These are phyloP conservation scores for Melanerpes aurifrons DNA, from an alignment of 2,113 vertebrate genomes.

Conservation along the genomic window DNA sequence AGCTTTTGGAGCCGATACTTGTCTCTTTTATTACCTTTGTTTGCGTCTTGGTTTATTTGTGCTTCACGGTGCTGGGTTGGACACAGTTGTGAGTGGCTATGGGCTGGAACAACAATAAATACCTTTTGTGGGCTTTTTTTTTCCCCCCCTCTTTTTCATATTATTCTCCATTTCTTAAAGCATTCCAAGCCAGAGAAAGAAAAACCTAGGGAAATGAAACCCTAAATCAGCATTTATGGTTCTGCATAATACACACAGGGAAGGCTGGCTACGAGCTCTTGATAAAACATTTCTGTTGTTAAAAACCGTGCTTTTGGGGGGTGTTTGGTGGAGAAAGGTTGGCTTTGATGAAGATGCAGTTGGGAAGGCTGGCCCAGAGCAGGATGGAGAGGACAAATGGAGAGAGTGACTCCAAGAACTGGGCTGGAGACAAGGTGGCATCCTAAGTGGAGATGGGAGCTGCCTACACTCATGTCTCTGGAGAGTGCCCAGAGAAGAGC, in stretches of 20 bases:
- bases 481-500: too few relatives aligned
- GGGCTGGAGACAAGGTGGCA: background rate
- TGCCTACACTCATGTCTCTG: background rate
- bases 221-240: conserved; percentile 53
- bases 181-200: background rate
- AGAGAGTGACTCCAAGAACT: background rate
- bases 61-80: background rate
- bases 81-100: background rate
- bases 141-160: background rate
- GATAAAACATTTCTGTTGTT: background rate
- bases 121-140: background rate
- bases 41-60: conserved; percentile 53
- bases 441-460: rapidly evolving
- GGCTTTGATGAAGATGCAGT: background rate
- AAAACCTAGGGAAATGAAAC: conserved; percentile 50
- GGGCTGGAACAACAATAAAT: conserved; percentile 40
- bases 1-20: conserved; percentile 61
- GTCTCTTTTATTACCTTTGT: conserved; percentile 70
- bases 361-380: background rate
- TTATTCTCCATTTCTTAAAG: background rate
- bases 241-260: background rate
- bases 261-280: background rate
- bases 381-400: background rate
- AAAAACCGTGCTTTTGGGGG: background rate
- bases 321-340: background rate